Base-by-base conservation (phyloP, 2,797 vertebrate species). In the Oreochromis mossambicus region DNA sequence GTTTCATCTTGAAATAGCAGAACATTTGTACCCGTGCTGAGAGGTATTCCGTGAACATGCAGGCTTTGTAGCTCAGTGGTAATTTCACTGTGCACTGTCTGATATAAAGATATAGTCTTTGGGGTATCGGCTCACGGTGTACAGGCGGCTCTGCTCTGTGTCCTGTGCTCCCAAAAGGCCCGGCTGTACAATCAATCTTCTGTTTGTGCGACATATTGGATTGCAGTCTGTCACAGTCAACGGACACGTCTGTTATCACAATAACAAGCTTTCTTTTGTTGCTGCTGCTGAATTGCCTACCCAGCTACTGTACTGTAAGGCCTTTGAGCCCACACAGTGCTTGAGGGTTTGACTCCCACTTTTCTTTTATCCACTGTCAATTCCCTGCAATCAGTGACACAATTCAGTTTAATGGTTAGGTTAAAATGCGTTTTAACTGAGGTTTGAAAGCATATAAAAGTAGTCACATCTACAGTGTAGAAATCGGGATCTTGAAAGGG, bases 191-290 rank as follows among this genome's bases (percentile, higher is more conserved):
- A 93, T 91, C 83, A 54, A 13, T 83, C 87, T 78, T 87, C 79
- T 94, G 89, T 93, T 89, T 77, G 82, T 77, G 87, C 76, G 86
- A 89, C 86, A 84, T 92, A 91, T 93, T 89, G 89, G 90, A 93
- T 91, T 84, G 87, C 88, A 80, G 84, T 92, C 92, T 91, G 86
- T 92, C 84, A 84, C 90, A 89, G 92, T 86, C 76, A 32, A 84
- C 79, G 32, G 77, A 80, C 79, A 58, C 46, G 24, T 91, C 89
- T 91, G 89, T 90, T 83, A 88, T 89, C 85, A 79, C 10, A 55
- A 83, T 83, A 90, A 94, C 91, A 91, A 86, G 78, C 78, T 70
- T 13, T n/a, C 87, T 88, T 89, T 92, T 93, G 89, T 91, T 81
- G 82, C 17, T 7, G 56, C 80, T 79, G 83, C 61, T 78, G 85